Evolutionary conservation across 2,113 vertebrate genomes (phyloP).

Genomic region (Lampris megalopsis): DNA sequence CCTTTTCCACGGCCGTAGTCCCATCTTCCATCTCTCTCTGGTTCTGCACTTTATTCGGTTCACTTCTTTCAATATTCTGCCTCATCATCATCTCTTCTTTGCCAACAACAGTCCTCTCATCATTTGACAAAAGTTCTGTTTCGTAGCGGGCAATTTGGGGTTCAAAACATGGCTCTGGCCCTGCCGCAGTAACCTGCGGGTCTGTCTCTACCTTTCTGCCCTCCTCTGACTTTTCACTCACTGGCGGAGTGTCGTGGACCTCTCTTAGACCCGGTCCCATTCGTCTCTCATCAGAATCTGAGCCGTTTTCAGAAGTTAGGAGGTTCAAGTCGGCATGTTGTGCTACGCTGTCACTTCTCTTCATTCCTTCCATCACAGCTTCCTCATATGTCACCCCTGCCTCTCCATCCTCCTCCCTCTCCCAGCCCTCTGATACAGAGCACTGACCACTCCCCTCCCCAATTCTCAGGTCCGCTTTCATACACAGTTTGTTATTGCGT

Average conservation of each 20-base stretch:
- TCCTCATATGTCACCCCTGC: neutral
- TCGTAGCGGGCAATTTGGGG: neutral
- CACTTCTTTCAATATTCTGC: conserved; percentile 2
- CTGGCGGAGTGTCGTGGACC: neutral
- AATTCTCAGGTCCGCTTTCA: neutral
- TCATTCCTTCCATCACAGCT: conserved; percentile 7
- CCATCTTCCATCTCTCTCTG: neutral
- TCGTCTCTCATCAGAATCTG: neutral
- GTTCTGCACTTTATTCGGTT: neutral
- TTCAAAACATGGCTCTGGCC: neutral
- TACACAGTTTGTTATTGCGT: neutral
- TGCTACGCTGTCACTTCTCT: neutral
- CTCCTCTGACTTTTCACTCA: neutral
- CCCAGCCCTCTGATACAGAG: neutral
- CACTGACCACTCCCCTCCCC: conserved; percentile 4
- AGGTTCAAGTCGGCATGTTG: neutral
- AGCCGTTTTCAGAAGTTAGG: conserved; percentile 4
- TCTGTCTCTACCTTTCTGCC: neutral
- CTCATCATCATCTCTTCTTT: neutral
- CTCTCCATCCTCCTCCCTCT: neutral
- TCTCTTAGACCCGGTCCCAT: neutral
- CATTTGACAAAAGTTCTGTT: neutral
- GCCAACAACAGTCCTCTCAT: neutral
- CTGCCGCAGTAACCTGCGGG: neutral
- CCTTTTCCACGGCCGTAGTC: neutral